Base-by-base conservation (phyloP, 1,140 invertebrate genomes). In the Apolygus lucorum region DNA sequence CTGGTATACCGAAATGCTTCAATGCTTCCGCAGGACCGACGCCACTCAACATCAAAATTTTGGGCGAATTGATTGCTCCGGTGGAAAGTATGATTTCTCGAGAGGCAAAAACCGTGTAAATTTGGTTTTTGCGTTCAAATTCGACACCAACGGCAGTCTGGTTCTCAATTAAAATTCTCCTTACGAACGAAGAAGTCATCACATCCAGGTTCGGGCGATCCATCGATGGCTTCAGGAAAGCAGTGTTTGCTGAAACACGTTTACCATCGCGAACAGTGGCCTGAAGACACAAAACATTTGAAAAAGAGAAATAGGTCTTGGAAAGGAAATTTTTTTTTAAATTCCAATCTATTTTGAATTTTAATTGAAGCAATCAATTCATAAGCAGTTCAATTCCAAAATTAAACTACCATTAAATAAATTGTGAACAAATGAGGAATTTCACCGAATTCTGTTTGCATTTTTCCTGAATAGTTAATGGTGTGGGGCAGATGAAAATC, bases 161-260 rank as follows among this genome's bases (percentile, higher is more conserved):
- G 8, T 76, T 75, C 72, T 87, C 83, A 72, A 87, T 83, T 2
- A 86, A 71, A 28, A 87, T 76, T 75, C 80, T 82, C 0, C 77
- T 82, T 0, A 82, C 84, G 21, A 83, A 78, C 0, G 84, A 78
- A 52, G 81, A 78, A n/a, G 81, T 82, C 34, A 82, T 76, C 0
- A 85, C 78, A 70, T 83, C 79, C 8, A 87, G 76, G 74, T 88
- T 88, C 4, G 74, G 74, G n/a, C 85, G 75, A 73, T 80, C 76
- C 24, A 81, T 74, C 34, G 79, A 79, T 11, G 84, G 82, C 21
- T 79, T 72, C 0, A 88, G 74, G 75, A 85, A 88, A 0, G 82
- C 85, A 72, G 79, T 80, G 1, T 83, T 77, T 1, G 85, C 82
- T 67, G 82, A 84, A 74, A 84, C 84, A 22, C 85, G 77, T 42